phyloP scores from a whole-genome alignment of 2,113 vertebrate species.

The Ahaetulla prasina region DNA sequence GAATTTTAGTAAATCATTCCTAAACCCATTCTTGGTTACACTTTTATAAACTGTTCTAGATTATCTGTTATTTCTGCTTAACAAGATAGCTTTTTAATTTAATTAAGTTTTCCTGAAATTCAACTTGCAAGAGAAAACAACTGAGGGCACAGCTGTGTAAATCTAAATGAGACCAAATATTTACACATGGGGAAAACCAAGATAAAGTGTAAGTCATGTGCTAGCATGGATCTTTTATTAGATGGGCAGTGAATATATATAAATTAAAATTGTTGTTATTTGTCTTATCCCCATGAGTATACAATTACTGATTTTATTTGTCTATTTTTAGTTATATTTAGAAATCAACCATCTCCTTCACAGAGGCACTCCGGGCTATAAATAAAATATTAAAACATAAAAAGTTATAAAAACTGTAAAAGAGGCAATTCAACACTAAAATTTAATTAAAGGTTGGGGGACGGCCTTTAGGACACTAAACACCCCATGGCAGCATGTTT shows the following conservation, averaged over 20 bases:
- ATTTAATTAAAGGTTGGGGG: background rate
- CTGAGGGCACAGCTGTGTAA: background rate
- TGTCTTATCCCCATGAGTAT: background rate
- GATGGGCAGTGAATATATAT: background rate
- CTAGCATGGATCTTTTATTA: background rate
- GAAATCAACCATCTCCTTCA: background rate
- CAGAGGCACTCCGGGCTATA: background rate
- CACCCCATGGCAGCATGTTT: background rate
- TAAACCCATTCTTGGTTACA: background rate
- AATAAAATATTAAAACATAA: background rate
- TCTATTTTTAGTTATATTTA: background rate
- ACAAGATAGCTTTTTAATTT: background rate
- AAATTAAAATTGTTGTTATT: background rate
- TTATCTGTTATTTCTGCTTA: background rate
- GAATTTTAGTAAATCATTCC: background rate
- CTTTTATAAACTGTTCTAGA: background rate
- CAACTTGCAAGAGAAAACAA: background rate
- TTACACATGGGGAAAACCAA: background rate
- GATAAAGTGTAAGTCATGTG: background rate
- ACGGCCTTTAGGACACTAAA: background rate
- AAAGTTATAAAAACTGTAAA: background rate
- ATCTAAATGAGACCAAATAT: background rate
- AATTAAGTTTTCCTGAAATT: background rate
- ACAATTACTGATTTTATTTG: background rate
- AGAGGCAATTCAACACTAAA: background rate